A percentile compares a stretch with the other conserved stretches of the same genome.
Evolutionary conservation across 2,113 vertebrate species (phyloP).

Genomic region (Hassar affinis): DNA sequence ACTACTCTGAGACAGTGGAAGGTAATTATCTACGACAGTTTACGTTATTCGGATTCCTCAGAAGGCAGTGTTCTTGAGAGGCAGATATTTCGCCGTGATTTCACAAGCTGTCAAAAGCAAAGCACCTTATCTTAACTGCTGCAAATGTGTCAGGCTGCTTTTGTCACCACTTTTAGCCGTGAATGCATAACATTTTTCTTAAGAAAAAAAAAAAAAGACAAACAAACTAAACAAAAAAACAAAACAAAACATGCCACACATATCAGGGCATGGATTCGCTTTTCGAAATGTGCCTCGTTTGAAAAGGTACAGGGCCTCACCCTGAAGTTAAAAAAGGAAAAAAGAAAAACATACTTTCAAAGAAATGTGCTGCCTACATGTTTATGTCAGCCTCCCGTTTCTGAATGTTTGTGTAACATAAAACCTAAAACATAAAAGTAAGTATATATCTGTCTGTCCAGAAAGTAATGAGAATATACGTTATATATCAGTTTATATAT

Average conservation of each 20-base stretch:
- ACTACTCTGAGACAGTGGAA: slow-evolving; percentile 59
- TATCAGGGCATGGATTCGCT: background rate
- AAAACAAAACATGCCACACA: background rate
- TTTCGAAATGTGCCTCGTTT: background rate
- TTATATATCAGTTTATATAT: no score
- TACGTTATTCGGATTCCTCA: slow-evolving; percentile 60
- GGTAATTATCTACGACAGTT: slow-evolving; percentile 56
- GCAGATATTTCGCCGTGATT: background rate
- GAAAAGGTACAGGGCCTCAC: background rate
- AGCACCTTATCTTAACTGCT: slow-evolving; percentile 29
- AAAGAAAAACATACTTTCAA: background rate
- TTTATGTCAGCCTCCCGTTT: background rate
- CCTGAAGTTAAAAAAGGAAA: background rate
- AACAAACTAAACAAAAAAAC: no score
- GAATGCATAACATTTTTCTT: slow-evolving; percentile 19
- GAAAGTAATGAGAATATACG: no score
- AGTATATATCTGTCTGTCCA: no score
- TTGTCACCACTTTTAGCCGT: slow-evolving; percentile 10
- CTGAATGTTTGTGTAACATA: no score
- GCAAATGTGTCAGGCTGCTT: background rate
- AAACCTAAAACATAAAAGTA: no score
- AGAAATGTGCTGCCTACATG: background rate
- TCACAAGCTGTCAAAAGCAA: slow-evolving; percentile 31
- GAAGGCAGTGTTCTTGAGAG: slow-evolving; percentile 26
- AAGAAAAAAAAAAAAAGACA: background rate